These are phyloP conservation scores for Furnarius figulus DNA, from an alignment of 2,113 vertebrate genomes.

Conservation along the genomic window DNA sequence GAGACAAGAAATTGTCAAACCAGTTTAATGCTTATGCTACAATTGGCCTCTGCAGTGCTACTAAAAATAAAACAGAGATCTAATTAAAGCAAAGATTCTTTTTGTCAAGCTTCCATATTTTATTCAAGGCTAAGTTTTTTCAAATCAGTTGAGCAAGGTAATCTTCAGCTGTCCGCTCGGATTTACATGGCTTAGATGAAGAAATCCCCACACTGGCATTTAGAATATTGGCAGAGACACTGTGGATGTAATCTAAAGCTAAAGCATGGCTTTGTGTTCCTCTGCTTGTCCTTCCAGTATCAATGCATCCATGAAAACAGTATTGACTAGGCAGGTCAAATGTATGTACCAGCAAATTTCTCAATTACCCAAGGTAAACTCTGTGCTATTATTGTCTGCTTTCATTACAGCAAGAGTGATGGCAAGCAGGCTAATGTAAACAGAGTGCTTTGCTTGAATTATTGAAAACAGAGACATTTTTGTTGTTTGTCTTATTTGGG, in stretches of 20 bases:
- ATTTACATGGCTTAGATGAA: slow-evolving; percentile 25
- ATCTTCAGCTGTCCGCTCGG: slow-evolving; percentile 37
- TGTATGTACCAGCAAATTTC: neutral
- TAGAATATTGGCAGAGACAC: neutral
- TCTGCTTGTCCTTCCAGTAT: neutral
- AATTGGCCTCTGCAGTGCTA: slow-evolving; percentile 41
- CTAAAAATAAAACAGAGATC: slow-evolving; percentile 22
- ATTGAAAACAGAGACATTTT: neutral
- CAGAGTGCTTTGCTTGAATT: neutral
- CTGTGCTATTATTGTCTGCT: neutral
- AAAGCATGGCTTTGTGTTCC: neutral
- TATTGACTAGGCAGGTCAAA: neutral
- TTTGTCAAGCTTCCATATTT: slow-evolving; percentile 40
- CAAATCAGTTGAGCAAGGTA: slow-evolving; percentile 3
- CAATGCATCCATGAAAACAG: neutral
- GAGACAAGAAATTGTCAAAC: slow-evolving; percentile 26
- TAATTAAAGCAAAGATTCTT: slow-evolving; percentile 47
- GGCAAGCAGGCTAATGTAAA: neutral
- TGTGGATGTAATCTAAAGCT: neutral
- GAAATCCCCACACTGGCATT: slow-evolving; percentile 6
- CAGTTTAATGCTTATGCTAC: slow-evolving; percentile 13
- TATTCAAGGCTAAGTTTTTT: slow-evolving; percentile 11
- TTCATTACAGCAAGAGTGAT: neutral
- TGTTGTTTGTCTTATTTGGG: neutral
- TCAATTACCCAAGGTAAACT: neutral